Base-by-base conservation (phyloP, 2,797 vertebrate genomes). In the Acanthiza pusilla region DNA sequence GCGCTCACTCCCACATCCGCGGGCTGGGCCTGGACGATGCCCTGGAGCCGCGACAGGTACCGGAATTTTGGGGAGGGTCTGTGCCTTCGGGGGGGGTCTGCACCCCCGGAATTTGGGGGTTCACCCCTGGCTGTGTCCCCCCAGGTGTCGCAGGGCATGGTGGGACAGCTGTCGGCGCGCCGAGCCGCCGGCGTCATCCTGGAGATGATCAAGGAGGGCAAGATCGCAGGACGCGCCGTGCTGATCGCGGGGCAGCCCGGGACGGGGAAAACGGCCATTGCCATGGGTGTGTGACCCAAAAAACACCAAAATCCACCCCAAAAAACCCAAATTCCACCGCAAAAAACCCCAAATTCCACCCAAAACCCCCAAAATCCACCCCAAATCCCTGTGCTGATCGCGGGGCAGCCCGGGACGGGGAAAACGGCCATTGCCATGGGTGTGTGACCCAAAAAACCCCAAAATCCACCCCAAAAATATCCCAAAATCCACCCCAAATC, bases 31-130 rank as follows among this genome's bases (percentile, higher is more conserved):
- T 78, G 75, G 75, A 78, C 1, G 75, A 78, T 3, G 75, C 75
- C 10, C 50, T 78, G 75, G 75, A 78, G 0, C 75, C 75, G 2
- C 50, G 75, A 6, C 75, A 78, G 75, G 75, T 78, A 78, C 40
- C 4, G 9, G 50, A 20, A 1, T 1, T 36, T 36, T 12, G 42
- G 62, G 21, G n/a, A 1, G 27, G 20, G 20, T 9, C 10, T 23
- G 47, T 0, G 1, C 7, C 9, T 19, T 7, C 1, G 13, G n/a
- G 50, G 36, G 25, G 76, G 61, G 8, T 45, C 21, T 36, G 50
- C 40, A 16, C 16, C 61, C 61, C 61, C 26, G 3, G 7, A 36
- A 47, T 10, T 10, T 13, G 61, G 61, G 76, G 76, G 42, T 13
- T 47, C 61, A 65, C 10, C 50, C 2, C 1, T 4, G 9, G 2